A percentile compares a stretch with the other conserved stretches of the same genome.
phyloP scores from a whole-genome alignment of 2,888 invertebrate genomes.

The Drosophila flavopinicola region DNA sequence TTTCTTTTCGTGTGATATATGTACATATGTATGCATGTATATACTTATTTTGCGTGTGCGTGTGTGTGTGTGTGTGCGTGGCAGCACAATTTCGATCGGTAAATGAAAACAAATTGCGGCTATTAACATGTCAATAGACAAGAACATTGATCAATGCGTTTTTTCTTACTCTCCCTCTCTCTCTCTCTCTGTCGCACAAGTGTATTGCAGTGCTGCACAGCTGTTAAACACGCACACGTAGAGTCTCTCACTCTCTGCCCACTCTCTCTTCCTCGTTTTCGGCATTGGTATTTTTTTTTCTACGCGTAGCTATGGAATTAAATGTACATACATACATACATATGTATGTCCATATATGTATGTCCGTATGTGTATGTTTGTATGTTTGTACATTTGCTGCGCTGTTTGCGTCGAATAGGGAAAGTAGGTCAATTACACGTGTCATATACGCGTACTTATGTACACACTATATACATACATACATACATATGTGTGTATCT shows the following conservation, averaged over 20 bases:
- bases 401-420: constrained; percentile 68
- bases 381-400: constrained; percentile 25
- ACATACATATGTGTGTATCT: constrained; percentile 5
- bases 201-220: constrained; percentile 14
- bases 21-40: background rate
- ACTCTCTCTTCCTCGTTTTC: constrained; percentile 4
- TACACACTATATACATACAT: constrained; percentile 5
- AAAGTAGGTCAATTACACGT: constrained; percentile 84
- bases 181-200: background rate
- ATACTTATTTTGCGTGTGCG: background rate
- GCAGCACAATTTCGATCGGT: constrained; percentile 38
- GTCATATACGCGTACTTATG: constrained; percentile 59
- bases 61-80: constrained; percentile 12
- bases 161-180: background rate
- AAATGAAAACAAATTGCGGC: constrained; percentile 55
- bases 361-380: background rate
- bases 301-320: constrained; percentile 43
- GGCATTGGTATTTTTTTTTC: constrained; percentile 1
- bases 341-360: constrained; percentile 7
- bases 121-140: constrained; percentile 55
- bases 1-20: constrained; percentile 8
- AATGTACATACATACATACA: too few relatives aligned
- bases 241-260: background rate
- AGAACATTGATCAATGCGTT: constrained; percentile 49
- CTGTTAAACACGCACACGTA: constrained; percentile 24